phyloP scores from a whole-genome alignment of 2,113 vertebrate species.

The Ageneiosus marmoratus region DNA sequence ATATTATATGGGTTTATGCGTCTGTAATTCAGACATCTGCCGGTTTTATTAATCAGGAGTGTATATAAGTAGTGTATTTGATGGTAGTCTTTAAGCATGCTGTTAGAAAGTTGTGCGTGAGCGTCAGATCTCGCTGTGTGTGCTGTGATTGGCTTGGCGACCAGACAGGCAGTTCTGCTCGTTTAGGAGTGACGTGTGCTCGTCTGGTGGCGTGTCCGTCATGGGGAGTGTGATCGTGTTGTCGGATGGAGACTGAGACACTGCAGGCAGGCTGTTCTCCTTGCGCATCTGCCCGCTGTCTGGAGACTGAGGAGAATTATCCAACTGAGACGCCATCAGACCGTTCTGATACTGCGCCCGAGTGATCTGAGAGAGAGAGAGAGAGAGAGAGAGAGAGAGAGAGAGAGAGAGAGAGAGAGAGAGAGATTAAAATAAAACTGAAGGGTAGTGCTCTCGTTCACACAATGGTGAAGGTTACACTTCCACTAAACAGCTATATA shows the following conservation, averaged over 20 bases:
- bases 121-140: conserved; percentile 66
- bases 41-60: conserved; percentile 1
- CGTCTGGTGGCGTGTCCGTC: conserved; percentile 70
- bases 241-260: conserved; percentile 42
- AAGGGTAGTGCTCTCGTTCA: too few relatives aligned
- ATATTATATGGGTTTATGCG: conserved; percentile 12
- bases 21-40: not conserved
- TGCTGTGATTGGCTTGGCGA: conserved; percentile 73
- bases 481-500: not conserved
- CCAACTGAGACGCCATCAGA: conserved; percentile 83
- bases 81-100: not conserved
- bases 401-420: conserved; percentile 1
- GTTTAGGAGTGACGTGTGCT: conserved; percentile 87
- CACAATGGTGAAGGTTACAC: too few relatives aligned
- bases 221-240: conserved; percentile 57
- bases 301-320: conserved; percentile 86
- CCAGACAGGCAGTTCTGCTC: conserved; percentile 80
- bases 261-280: conserved; percentile 26
- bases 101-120: conserved; percentile 17
- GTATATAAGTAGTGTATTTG: conserved; percentile 14
- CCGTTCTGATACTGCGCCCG: conserved; percentile 93
- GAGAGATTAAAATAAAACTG: too few relatives aligned
- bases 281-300: conserved; percentile 70
- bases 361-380: conserved; percentile 77
- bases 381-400: not conserved